These are phyloP conservation scores for Hydrochoerus hydrochaeris DNA, from an alignment of 2,113 vertebrate species.

Conservation along the genomic window DNA sequence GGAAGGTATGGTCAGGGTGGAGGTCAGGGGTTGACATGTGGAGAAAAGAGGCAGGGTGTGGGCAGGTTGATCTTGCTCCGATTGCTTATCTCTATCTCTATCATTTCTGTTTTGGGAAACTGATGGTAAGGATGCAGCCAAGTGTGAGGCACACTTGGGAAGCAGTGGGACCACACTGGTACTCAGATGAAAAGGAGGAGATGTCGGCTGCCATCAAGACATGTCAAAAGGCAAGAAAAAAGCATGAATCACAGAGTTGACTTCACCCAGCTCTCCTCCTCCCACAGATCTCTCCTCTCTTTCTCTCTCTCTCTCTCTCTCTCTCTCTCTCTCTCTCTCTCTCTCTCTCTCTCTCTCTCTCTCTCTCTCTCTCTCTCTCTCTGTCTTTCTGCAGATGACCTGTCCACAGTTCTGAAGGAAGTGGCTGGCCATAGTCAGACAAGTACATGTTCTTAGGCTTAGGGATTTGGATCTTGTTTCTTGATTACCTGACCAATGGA, in stretches of 20 bases:
- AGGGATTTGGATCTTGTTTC: background rate
- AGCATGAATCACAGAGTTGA: background rate
- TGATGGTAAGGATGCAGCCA: background rate
- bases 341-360: too few relatives aligned
- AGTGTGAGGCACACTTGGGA: background rate
- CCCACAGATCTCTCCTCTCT: too few relatives aligned
- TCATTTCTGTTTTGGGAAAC: background rate
- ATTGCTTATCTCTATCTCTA: background rate
- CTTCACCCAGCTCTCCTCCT: background rate
- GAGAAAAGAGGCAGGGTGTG: background rate
- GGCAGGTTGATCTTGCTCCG: background rate
- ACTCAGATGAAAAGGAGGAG: background rate
- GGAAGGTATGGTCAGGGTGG: background rate
- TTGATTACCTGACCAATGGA: background rate
- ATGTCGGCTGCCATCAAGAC: background rate
- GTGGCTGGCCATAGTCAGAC: background rate
- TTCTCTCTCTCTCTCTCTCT: too few relatives aligned
- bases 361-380: too few relatives aligned
- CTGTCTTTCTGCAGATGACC: too few relatives aligned
- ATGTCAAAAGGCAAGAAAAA: background rate
- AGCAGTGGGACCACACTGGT: background rate
- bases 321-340: too few relatives aligned
- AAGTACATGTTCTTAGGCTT: background rate
- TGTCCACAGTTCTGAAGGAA: conserved; percentile 12
- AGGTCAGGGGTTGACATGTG: background rate